Conservation (phyloP, 2,888 invertebrate species). For the Axea sp. region DNA sequence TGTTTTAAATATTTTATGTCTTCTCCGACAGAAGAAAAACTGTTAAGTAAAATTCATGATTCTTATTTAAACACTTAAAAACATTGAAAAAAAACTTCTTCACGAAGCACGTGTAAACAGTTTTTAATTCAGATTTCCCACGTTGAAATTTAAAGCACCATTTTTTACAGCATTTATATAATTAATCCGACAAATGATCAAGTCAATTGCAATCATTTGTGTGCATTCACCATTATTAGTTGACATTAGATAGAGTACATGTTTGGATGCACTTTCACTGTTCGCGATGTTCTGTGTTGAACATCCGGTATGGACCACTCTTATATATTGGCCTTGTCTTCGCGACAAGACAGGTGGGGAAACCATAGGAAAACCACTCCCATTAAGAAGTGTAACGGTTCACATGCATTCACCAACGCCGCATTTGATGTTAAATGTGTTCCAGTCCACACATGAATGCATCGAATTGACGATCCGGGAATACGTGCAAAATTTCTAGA, state of each 20-base stretch:
- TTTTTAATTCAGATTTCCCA: no score
- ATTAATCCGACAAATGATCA: no score
- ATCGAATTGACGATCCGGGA: conserved; percentile 40
- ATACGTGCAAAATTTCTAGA: conserved; percentile 22
- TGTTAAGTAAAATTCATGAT: no score
- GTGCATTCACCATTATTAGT: conserved; percentile 67
- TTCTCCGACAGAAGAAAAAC: no score
- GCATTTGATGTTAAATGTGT: conserved; percentile 37
- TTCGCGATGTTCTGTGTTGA: conserved; percentile 75
- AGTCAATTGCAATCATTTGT: no score
- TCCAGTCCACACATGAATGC: conserved; percentile 53
- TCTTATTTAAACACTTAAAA: no score
- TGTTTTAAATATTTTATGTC: no score
- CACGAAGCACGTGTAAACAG: no score
- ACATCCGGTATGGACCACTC: conserved; percentile 73
- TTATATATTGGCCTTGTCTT: conserved; percentile 71
- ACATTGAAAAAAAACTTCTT: no score
- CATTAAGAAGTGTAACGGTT: conserved; percentile 65
- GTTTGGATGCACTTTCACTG: conserved; percentile 75
- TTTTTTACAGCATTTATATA: no score
- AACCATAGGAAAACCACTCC: conserved; percentile 63
- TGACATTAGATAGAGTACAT: conserved; percentile 65
- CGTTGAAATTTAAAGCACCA: no score
- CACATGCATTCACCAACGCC: conserved; percentile 52
- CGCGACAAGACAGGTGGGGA: conserved; percentile 61